Conservation (phyloP, 2,113 vertebrate genomes). For the Megaleporinus macrocephalus region DNA sequence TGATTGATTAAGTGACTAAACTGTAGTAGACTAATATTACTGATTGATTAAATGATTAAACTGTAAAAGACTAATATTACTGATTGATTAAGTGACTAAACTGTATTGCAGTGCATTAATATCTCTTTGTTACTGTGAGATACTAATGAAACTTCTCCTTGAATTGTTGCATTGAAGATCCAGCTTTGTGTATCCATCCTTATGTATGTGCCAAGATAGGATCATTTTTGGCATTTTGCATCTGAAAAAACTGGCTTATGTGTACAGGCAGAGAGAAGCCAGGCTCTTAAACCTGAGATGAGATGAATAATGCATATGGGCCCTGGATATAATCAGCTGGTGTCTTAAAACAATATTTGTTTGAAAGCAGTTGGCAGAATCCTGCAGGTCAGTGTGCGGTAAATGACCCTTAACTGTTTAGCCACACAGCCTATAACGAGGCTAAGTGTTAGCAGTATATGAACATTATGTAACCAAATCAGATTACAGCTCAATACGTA, state of each 20-base stretch:
- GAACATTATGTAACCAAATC: background rate
- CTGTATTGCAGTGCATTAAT: too few relatives aligned
- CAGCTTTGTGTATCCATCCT: background rate
- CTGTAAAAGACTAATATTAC: too few relatives aligned
- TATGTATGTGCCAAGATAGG: background rate
- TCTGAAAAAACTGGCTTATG: background rate
- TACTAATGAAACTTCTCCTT: too few relatives aligned
- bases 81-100: too few relatives aligned
- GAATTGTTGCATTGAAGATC: too few relatives aligned
- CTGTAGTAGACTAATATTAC: too few relatives aligned
- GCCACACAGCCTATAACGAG: background rate
- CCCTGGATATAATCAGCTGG: background rate
- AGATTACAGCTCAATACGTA: background rate
- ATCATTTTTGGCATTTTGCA: background rate
- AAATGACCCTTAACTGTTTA: background rate
- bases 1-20: too few relatives aligned
- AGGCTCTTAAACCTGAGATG: background rate
- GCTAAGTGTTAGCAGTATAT: background rate
- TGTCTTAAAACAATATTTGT: background rate
- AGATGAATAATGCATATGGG: background rate
- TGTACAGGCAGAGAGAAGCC: background rate
- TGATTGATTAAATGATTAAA: too few relatives aligned
- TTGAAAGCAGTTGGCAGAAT: background rate
- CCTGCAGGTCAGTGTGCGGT: background rate
- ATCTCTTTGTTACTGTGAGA: too few relatives aligned